phyloP scores from a whole-genome alignment of 1,140 invertebrate species.

The Formica exsecta region DNA sequence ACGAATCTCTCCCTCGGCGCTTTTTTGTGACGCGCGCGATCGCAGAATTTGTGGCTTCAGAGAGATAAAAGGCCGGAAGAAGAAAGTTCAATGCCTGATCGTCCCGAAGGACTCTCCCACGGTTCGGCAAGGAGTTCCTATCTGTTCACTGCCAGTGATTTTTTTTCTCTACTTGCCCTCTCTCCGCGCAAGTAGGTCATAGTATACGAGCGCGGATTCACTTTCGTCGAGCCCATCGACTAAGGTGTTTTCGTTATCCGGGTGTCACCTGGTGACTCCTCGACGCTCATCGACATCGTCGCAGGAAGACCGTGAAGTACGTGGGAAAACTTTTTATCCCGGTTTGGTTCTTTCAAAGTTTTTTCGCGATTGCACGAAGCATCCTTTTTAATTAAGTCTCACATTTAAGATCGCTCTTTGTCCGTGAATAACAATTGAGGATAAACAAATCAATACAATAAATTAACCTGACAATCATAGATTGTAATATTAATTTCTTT shows the following conservation, averaged over 20 bases:
- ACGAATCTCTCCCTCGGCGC: slow-evolving; percentile 42
- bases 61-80: slow-evolving; percentile 76
- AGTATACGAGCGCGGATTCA: slow-evolving; percentile 53
- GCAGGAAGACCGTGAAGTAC: slow-evolving; percentile 70
- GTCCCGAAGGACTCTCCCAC: slow-evolving; percentile 79
- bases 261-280: slow-evolving; percentile 50
- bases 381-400: background rate
- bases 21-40: slow-evolving; percentile 68
- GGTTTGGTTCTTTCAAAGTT: background rate
- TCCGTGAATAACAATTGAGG: background rate
- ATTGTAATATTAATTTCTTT: slow-evolving; percentile 1
- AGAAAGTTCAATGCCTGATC: slow-evolving; percentile 78
- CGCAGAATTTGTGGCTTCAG: slow-evolving; percentile 61
- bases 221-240: slow-evolving; percentile 21
- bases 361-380: background rate
- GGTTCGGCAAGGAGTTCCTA: slow-evolving; percentile 70
- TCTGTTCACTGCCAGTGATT: slow-evolving; percentile 70
- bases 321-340: slow-evolving; percentile 71
- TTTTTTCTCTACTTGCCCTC: slow-evolving; percentile 65
- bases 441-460: background rate
- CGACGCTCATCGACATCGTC: slow-evolving; percentile 18
- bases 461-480: background rate
- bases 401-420: too few relatives aligned
- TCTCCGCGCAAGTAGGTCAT: slow-evolving; percentile 68
- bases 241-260: slow-evolving; percentile 56